Percentiles rank a stretch among this genome's conserved stretches.
Conservation (phyloP, 1,140 invertebrate species). For the Apis mellifera region Amel_HAv3.1 CM009935.2:8492501-8493000, state of each 20-base stretch:
- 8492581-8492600: slow-evolving; percentile 71
- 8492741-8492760: slow-evolving; percentile 75
- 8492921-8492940: background rate
- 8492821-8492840: background rate
- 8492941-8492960: background rate
- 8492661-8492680: slow-evolving; percentile 72
- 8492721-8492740: slow-evolving; percentile 76
- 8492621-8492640: slow-evolving; percentile 83
- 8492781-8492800: background rate
- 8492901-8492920: background rate
- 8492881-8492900: background rate
- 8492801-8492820: background rate
- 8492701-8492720: slow-evolving; percentile 72
- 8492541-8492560: slow-evolving; percentile 19
- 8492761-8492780: slow-evolving; percentile 62
- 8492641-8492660: slow-evolving; percentile 74
- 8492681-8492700: slow-evolving; percentile 76
- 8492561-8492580: no score
- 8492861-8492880: background rate
- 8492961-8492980: background rate
- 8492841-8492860: background rate
- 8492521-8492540: slow-evolving; percentile 71
- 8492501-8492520: slow-evolving; percentile 82
- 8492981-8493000: slow-evolving; percentile 1
- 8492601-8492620: slow-evolving; percentile 83